Base-by-base conservation (phyloP, 2,113 vertebrate species). In the Nesoenas mayeri region DNA sequence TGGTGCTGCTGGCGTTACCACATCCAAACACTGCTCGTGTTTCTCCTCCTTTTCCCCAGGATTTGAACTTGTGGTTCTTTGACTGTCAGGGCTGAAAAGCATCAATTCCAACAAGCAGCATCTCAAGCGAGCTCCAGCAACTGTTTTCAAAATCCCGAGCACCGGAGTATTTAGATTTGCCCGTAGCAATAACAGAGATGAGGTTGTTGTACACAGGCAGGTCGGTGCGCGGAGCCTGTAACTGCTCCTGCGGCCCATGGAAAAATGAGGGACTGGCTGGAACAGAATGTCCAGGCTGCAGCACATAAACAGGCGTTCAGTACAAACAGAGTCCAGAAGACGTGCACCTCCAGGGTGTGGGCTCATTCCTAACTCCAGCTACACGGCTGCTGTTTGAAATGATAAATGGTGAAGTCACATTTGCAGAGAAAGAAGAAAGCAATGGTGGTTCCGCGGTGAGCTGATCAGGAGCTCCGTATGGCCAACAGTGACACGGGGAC, bases 121-220 rank as follows among this genome's bases (percentile, higher is more conserved):
- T 17, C 48, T 34, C 64, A 38, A 32, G 61, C 2, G 36, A 91
- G 60, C 42, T 11, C 19, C 3, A 17, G 77, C 77, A 51, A 14
- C 24, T 0, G 69, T 25, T 44, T 8, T 8, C 15, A 44, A 66
- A 53, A 6, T 2, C 31, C 17, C 0, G 2, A 54, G 74, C 10
- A 2, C 60, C 8, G 3, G 25, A 20, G 36, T 36, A 8, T 38
- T 67, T 36, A 22, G 16, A 13, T 48, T 32, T n/a, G 58, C 62
- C 53, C 40, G 50, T 40, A 78, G 83, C 74, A 20, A 51, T 3
- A 81, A 71, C 56, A 31, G 24, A 60, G 40, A 9, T 10, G 25
- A 15, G 26, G 31, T 32, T 70, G 5, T 0, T 11, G 69, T 24
- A 29, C 48, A 6, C 13, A 15, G 74, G 74, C 48, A 32, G 48